Conservation (phyloP, 2,797 vertebrate genomes). For the Sciurus vulgaris region DNA sequence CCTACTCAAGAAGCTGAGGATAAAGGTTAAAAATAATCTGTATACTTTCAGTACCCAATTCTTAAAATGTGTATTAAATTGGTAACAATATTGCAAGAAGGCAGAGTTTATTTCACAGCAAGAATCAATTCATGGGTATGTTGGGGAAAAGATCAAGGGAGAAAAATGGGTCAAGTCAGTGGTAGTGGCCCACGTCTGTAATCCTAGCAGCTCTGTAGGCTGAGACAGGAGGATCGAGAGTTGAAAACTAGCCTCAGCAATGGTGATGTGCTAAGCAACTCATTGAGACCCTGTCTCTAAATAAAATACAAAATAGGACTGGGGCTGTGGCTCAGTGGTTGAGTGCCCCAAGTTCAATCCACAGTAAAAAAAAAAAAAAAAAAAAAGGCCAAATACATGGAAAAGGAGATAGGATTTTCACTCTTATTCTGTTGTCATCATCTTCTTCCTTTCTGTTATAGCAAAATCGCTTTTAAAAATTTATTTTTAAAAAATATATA, state of each 20-base stretch:
- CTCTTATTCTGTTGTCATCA: background rate
- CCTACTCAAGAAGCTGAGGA: constrained; percentile 1
- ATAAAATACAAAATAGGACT: too few species aligned
- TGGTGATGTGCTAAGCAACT: too few species aligned
- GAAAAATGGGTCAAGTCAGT: background rate
- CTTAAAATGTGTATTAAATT: constrained; percentile 55
- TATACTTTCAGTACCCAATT: background rate
- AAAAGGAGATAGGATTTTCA: background rate
- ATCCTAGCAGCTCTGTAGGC: too few species aligned
- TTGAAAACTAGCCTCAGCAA: too few species aligned
- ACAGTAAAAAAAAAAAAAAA: too few species aligned
- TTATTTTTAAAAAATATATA: background rate
- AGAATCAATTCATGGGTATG: background rate
- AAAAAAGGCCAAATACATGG: background rate
- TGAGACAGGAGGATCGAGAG: too few species aligned
- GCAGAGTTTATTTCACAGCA: constrained; percentile 6
- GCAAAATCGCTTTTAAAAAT: background rate
- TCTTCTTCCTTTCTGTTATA: background rate
- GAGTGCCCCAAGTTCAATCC: too few species aligned
- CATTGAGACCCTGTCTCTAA: too few species aligned
- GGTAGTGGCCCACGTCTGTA: too few species aligned
- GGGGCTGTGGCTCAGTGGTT: too few species aligned
- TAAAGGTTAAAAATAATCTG: constrained; percentile 20
- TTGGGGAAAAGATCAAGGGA: background rate
- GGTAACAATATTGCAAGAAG: background rate